phyloP scores from a whole-genome alignment of 37 sponge, comb jelly and placozoan genomes.

The Mnemiopsis leidyi region DNA sequence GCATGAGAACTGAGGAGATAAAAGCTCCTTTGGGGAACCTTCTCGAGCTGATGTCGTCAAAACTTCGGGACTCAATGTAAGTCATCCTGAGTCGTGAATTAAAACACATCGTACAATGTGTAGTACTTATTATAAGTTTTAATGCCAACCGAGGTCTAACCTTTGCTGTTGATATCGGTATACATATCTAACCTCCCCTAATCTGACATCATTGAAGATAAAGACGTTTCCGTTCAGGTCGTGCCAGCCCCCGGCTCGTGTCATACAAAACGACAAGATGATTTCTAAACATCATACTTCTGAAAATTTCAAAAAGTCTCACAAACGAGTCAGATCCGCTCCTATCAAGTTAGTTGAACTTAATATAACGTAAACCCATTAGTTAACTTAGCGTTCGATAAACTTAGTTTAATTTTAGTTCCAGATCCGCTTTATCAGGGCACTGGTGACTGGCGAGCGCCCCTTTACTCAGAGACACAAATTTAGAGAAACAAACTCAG shows the following conservation, averaged over 20 bases:
- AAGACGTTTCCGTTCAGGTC: too few relatives aligned
- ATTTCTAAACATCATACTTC: background rate
- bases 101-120: background rate
- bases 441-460: too few relatives aligned
- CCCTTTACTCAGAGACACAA: too few relatives aligned
- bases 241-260: slow-evolving; percentile 3
- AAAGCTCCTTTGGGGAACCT: slow-evolving; percentile 33
- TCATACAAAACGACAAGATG: background rate
- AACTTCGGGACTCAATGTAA: slow-evolving; percentile 12
- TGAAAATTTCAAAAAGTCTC: slow-evolving; percentile 14
- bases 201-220: background rate
- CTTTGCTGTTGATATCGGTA: too few relatives aligned
- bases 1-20: slow-evolving; percentile 46
- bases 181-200: background rate
- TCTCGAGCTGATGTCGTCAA: background rate
- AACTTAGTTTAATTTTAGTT: too few relatives aligned
- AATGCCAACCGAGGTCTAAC: too few relatives aligned
- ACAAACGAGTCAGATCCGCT: slow-evolving; percentile 52
- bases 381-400: too few relatives aligned
- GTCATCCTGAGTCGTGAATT: background rate
- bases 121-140: too few relatives aligned
- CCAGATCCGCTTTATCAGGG: too few relatives aligned
- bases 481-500: too few relatives aligned
- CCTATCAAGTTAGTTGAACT: slow-evolving; percentile 39
- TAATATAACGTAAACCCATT: background rate